Evolutionary conservation across 2,797 vertebrate species (phyloP).

Genomic region (Myotis vivesi): DNA sequence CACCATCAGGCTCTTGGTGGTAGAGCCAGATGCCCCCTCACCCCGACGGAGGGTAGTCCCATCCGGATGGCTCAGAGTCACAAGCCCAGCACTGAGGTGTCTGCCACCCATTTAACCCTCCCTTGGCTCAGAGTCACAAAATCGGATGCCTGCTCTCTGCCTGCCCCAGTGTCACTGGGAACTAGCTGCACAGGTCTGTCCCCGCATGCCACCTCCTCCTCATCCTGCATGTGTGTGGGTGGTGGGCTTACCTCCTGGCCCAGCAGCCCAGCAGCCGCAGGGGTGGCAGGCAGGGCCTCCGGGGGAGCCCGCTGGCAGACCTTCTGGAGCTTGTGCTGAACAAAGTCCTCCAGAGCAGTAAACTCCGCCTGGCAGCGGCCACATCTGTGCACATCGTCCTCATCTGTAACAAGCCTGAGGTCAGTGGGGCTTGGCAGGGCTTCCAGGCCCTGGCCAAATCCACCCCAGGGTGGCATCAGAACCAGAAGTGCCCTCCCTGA

Average conservation of each 20-base stretch:
- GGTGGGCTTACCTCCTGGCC: constrained; percentile 73
- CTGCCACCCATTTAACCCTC: not conserved
- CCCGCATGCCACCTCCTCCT: not conserved
- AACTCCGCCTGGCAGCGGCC: constrained; percentile 96
- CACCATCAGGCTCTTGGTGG: not conserved
- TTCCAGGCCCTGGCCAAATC: not conserved
- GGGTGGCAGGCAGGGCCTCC: constrained; percentile 56
- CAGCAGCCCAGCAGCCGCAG: constrained; percentile 56
- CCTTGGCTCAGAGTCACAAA: too few species aligned
- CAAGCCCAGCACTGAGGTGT: not conserved
- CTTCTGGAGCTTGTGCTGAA: constrained; percentile 95
- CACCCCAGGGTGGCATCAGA: not conserved
- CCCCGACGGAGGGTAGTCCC: not conserved
- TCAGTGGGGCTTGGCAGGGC: not conserved
- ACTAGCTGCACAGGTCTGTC: not conserved
- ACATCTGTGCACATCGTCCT: constrained; percentile 93
- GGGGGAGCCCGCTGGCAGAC: constrained; percentile 86
- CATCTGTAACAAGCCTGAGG: constrained; percentile 81
- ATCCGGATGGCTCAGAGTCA: not conserved
- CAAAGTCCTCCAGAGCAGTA: constrained; percentile 93
- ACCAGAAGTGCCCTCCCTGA: not conserved
- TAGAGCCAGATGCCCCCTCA: not conserved
- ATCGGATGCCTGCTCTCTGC: not conserved
- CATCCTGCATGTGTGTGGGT: not conserved
- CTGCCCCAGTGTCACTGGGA: not conserved